Percentiles rank a stretch among this genome's conserved stretches.
Evolutionary conservation across 2,113 vertebrate genomes (phyloP).

Genomic region (Rattus rattus): DNA sequence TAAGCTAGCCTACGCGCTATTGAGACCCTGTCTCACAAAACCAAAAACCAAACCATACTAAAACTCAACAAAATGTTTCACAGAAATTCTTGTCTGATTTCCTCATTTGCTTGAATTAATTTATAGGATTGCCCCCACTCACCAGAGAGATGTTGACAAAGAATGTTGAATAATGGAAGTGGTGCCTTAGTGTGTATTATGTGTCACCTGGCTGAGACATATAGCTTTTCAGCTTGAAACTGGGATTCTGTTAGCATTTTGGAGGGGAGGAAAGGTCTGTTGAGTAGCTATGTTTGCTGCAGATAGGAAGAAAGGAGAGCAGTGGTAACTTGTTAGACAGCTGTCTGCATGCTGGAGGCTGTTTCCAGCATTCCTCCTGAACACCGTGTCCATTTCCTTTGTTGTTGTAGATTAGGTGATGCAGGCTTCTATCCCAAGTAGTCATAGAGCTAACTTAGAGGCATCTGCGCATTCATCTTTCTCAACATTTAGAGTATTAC

Average conservation of each 20-base stretch:
- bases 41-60: neutral
- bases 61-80: neutral
- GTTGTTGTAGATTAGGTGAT: neutral
- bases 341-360: neutral
- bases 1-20: neutral
- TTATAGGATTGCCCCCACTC: neutral
- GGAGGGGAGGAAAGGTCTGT: neutral
- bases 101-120: neutral
- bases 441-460: neutral
- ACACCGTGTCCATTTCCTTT: slow-evolving; percentile 18
- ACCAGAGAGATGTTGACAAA: neutral
- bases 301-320: neutral
- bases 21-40: neutral
- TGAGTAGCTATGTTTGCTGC: neutral
- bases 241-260: neutral
- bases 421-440: neutral
- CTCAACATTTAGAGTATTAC: neutral
- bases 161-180: neutral
- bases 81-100: neutral
- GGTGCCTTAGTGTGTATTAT: fast-evolving
- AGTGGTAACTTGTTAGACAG: neutral
- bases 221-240: neutral
- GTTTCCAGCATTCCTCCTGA: neutral
- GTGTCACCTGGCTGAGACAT: neutral
- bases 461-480: neutral